Evolutionary conservation across 1,140 invertebrate species (phyloP).

Genomic region (Himalopsyche phryganea): DNA sequence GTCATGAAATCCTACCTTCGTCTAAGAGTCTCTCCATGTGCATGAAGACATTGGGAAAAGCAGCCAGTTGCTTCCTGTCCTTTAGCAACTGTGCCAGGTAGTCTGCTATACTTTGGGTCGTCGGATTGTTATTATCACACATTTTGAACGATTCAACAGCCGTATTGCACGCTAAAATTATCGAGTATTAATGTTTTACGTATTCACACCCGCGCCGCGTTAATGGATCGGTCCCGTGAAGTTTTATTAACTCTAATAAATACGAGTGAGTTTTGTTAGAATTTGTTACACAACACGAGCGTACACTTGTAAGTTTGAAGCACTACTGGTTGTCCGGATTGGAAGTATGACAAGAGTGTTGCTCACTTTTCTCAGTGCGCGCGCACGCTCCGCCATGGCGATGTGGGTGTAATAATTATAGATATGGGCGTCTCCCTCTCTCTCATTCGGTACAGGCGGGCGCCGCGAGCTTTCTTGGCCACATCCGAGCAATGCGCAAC

Average conservation of each 20-base stretch:
- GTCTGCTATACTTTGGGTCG: conserved; percentile 95
- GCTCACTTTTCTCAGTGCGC: conserved; percentile 2
- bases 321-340: conserved; percentile 43
- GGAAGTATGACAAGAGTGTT: conserved; percentile 1
- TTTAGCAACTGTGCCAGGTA: conserved; percentile 99
- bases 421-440: conserved; percentile 19
- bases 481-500: conserved; percentile 15
- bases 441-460: background rate
- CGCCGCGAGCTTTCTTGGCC: conserved; percentile 3
- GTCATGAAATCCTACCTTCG: conserved; percentile 78
- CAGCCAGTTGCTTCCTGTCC: conserved; percentile 99
- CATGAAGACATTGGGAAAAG: conserved; percentile 99
- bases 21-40: conserved; percentile 98
- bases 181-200: conserved; percentile 20
- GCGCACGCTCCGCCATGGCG: conserved; percentile 5
- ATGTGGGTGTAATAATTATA: conserved; percentile 22
- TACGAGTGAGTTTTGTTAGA: conserved; percentile 51
- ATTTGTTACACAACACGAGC: conserved; percentile 52
- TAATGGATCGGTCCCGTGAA: conserved; percentile 12
- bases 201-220: conserved; percentile 18
- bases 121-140: conserved; percentile 71
- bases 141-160: conserved; percentile 57
- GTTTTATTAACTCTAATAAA: conserved; percentile 20
- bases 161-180: conserved; percentile 40
- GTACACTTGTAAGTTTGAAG: conserved; percentile 51